These are phyloP conservation scores for Brachionus sp. DNA, from an alignment of 1,140 invertebrate genomes.

Conservation along the genomic window DNA sequence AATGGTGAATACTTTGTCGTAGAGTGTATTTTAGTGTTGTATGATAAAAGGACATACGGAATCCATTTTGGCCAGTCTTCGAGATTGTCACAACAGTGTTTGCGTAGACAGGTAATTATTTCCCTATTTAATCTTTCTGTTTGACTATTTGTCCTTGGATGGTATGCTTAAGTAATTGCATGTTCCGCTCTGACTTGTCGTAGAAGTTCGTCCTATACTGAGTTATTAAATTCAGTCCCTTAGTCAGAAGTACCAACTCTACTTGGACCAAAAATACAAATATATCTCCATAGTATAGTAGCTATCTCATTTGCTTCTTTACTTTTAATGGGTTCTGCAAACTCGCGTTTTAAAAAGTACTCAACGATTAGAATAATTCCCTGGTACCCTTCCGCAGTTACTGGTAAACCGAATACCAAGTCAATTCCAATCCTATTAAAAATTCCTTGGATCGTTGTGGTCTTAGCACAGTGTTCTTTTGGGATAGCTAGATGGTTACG, in stretches of 20 bases:
- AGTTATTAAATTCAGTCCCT: background rate
- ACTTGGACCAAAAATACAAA: background rate
- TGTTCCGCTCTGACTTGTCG: conserved; percentile 45
- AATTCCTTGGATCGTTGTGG: background rate
- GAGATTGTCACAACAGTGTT: conserved; percentile 48
- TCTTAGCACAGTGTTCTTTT: background rate
- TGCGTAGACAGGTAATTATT: conserved; percentile 50
- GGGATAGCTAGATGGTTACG: background rate
- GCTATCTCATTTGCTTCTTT: background rate
- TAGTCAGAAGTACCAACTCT: background rate
- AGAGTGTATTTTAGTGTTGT: conserved; percentile 49
- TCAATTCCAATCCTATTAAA: background rate
- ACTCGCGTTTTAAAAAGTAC: background rate
- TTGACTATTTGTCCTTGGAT: no score
- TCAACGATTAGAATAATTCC: background rate
- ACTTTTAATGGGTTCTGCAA: background rate
- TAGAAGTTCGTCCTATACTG: conserved; percentile 32
- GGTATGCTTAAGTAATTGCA: conserved; percentile 47
- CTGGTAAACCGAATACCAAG: background rate
- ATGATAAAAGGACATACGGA: conserved; percentile 51
- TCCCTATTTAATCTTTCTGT: conserved; percentile 48
- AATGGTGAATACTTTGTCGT: conserved; percentile 50
- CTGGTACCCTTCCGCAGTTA: background rate
- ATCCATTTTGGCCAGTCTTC: conserved; percentile 53
- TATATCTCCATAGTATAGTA: no score